Evolutionary conservation across 2,113 vertebrate genomes (phyloP), one percentile per base, ranked within the genome.

Genomic region (Columba janthina): DNA sequence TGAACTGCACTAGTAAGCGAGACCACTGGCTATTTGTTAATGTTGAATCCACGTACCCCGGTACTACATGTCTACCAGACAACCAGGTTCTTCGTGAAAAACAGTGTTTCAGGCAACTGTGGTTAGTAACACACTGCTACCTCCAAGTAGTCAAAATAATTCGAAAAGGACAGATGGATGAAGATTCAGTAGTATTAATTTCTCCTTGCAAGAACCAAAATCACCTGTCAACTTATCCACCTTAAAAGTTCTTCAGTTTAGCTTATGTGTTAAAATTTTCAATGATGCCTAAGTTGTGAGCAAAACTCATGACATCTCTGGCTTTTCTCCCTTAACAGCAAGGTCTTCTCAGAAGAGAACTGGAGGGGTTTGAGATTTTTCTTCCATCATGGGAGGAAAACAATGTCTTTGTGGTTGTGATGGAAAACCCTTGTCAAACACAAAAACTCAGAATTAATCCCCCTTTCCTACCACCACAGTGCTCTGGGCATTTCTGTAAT

Each of bases 1-100:
- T 0, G 0, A 89, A 32, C 12, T 14, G 2, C 1, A 3, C 36
- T 24, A 79, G 53, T 1, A 5, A 79, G 56, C 2, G 2, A 77
- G 34, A 57, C 31, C 13, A 38, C 40, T 38, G 51, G n/a, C 75
- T 88, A 44, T 26, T 46, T 2, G 1, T 38, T 13, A 76, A 44
- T 6, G 9, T 13, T 76, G 32, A 67, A 85, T 42, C 48, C 46
- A 38, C 36, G 36, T 1, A 44, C 0, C 6, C 12, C 48, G 36
- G 70, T 51, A 56, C 15, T 12, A 18, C 0, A 0, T 10, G 12
- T 60, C 34, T 16, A 48, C 5, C 48, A 65, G 44, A 78, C 16
- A 78, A 4, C 15, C 65, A 88, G 20, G 26, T 22, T 84, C 32
- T 36, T 21, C 25, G 61, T n/a, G 42, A 31, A 91, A 94, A 75